Evolutionary conservation across 2,888 invertebrate genomes (phyloP), one percentile per base, ranked within the genome.

Genomic region (Camptogramma bilineatum): DNA sequence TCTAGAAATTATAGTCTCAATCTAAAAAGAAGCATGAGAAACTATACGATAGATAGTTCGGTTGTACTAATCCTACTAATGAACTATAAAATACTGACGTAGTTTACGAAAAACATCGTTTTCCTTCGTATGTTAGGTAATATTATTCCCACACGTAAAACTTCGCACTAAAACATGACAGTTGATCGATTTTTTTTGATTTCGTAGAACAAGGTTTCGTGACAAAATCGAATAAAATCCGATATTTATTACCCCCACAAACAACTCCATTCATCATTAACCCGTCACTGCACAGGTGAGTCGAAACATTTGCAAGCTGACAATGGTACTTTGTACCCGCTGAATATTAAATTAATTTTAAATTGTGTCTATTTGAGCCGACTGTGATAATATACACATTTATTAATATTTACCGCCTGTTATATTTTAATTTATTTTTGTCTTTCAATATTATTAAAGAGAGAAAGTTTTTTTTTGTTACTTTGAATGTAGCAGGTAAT

Each of bases 261-360:
- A 31, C 46, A 54, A 54, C 54, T 52, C 39, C 39, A 19, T 53
- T 53, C 53, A 53, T 16, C 42, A 39, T 60, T 47, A 60, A 53
- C 39, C 60, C 31, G 31, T 48, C 50, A 54, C 8, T 55, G 54
- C 44, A 48, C 28, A 9, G 18, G 48, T 24, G 52, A 44, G 44
- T 17, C 44, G 8, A 17, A 44, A 44, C 7, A 17, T 16, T 16
- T 17, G 4, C 16, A 44, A 44, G 44, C 44, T 7, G 44, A 17
- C 44, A 44, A 44, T 44, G 34, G 34, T 39, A 39, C 34, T 39
- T 39, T 39, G 34, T 39, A 39, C 9, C 34, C 13, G 4, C 9
- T 31, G 31, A 31, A 31, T 31, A 31, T 9, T 31, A 9, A 10
- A 31, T 31, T 8, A 31, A 9, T 31, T 8, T 31, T 8, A 21